These are phyloP conservation scores for Sarcophaga bullata DNA, from an alignment of 1,140 invertebrate species.

Conservation along the genomic window DNA sequence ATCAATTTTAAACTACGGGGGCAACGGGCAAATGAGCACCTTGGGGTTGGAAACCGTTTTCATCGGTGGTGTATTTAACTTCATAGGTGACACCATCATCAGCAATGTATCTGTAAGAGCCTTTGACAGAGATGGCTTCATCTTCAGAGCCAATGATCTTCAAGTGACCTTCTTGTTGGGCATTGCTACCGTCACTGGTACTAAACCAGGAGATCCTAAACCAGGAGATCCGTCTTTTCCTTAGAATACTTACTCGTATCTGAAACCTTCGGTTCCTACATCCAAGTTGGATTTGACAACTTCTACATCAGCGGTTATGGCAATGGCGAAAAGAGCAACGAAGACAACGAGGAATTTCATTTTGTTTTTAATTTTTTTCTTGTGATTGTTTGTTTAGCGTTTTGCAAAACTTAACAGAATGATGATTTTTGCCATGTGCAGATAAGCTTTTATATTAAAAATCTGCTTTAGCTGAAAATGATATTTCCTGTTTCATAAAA, in stretches of 20 bases:
- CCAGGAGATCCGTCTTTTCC: neutral
- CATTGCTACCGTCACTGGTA: constrained; percentile 75
- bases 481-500: neutral
- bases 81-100: constrained; percentile 72
- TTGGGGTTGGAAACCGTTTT: constrained; percentile 79
- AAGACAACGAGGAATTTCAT: constrained; percentile 57
- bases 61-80: constrained; percentile 75
- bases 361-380: constrained; percentile 42
- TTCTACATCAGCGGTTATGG: constrained; percentile 25
- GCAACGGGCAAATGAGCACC: constrained; percentile 73
- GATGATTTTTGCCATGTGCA: neutral
- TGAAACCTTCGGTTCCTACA: constrained; percentile 59
- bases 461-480: neutral
- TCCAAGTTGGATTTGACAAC: constrained; percentile 47
- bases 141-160: constrained; percentile 70
- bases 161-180: constrained; percentile 72
- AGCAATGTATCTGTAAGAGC: constrained; percentile 72
- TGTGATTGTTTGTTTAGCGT: constrained; percentile 11
- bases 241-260: constrained; percentile 56
- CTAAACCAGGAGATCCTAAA: constrained; percentile 46
- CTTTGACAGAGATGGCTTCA: constrained; percentile 69
- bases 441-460: neutral
- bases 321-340: constrained; percentile 41
- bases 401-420: constrained; percentile 9
- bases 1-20: constrained; percentile 55